phyloP scores from a whole-genome alignment of 2,797 vertebrate species.

The Novumbra hubbsi region DNA sequence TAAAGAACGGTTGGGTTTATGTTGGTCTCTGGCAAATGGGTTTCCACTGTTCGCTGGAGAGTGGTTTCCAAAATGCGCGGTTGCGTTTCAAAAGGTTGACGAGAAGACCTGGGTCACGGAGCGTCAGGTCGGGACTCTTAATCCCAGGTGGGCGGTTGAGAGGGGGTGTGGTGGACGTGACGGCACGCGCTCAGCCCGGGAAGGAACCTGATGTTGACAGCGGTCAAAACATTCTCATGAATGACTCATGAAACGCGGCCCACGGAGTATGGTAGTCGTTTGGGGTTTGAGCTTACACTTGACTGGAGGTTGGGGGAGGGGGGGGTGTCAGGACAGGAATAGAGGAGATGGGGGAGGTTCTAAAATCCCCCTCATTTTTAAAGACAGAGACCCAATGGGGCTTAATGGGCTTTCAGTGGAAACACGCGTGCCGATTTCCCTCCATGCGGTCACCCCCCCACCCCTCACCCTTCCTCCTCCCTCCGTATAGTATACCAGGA shows the following conservation, averaged over 20 bases:
- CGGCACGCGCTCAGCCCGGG: constrained; percentile 49
- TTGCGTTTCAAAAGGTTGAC: not conserved
- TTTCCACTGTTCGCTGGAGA: not conserved
- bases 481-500: constrained; percentile 17
- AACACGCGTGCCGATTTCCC: constrained; percentile 24
- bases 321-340: constrained; percentile 4
- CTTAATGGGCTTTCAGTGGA: constrained; percentile 36
- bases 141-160: constrained; percentile 38
- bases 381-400: constrained; percentile 29
- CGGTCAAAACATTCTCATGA: constrained; percentile 20
- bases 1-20: constrained; percentile 28
- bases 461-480: constrained; percentile 14
- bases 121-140: not conserved
- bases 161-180: constrained; percentile 46
- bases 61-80: not conserved
- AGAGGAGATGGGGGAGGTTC: constrained; percentile 30
- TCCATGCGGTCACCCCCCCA: constrained; percentile 6
- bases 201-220: constrained; percentile 49
- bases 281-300: constrained; percentile 60
- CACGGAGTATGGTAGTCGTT: constrained; percentile 69
- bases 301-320: constrained; percentile 21
- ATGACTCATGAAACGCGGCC: constrained; percentile 58
- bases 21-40: constrained; percentile 11
- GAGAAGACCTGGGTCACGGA: not conserved
- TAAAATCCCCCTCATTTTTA: constrained; percentile 43